Base-by-base conservation (phyloP, 2,797 vertebrate genomes). In the Rhinatrema bivittatum region DNA sequence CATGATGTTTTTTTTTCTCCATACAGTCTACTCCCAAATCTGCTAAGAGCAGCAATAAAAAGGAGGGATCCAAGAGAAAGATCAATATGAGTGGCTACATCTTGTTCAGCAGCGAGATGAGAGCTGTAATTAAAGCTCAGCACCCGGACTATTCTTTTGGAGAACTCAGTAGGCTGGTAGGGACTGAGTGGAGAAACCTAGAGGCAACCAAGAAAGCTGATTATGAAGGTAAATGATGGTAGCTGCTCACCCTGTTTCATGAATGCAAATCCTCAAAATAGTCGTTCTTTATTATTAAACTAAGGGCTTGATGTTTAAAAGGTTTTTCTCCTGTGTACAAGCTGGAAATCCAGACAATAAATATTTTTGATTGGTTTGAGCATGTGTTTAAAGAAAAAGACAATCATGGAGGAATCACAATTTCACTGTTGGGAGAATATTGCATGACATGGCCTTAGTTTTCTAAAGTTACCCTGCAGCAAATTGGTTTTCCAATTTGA, bases 71-170 rank as follows among this genome's bases (percentile, higher is more conserved):
- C 7, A 99, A 98, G 72, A 80, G 96, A 51, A 99, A 98, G 78
- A 99, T 97, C 82, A 99, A 99, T 81, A 97, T 97, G 93, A 99
- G 96, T 15, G 95, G 95, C 47, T 99, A 98, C 79, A 98, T 99
- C 74, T 79, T 99, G 57, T 99, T 99, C 76, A 99, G 96, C 83
- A 99, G 96, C 29, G 96, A 99, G 69, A 99, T 99, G 96, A 85
- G 96, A 61, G 95, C 96, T 3, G 94, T 99, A 56, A 98, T 99
- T 72, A 99, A 99, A 76, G 92, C 95, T 61, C 91, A 88, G 62
- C 91, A 99, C 50, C 96, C 96, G 25, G 94, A 99, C 73, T 99
- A 96, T 68, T 97, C 95, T 39, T 99, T 99, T 42, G 96, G 96
- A 49, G 96, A 99, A 68, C 84, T 99, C 69, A 99, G 96, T 65